Conservation (phyloP, 2,888 invertebrate genomes). For the Lasioglossum lativentre region DNA sequence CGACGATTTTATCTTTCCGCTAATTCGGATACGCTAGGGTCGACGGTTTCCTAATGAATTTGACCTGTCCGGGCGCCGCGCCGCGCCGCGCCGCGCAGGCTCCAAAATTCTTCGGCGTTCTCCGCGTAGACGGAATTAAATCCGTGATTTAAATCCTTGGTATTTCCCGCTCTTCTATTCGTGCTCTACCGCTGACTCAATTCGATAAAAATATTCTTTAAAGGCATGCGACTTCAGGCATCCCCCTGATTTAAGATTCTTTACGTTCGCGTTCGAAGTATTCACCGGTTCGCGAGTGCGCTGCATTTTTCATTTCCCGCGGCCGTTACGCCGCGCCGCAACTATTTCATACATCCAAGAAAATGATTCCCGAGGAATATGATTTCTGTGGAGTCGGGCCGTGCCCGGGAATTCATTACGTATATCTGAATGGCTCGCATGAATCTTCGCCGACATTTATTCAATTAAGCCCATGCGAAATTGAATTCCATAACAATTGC, state of each 20-base stretch:
- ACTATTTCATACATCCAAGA: conserved; percentile 4
- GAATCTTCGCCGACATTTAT: background rate
- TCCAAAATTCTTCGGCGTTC: background rate
- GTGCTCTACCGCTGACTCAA: background rate
- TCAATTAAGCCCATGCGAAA: background rate
- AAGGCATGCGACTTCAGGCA: background rate
- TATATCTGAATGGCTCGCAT: background rate
- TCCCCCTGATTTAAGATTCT: background rate
- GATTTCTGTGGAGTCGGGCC: background rate
- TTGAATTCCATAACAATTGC: conserved; percentile 4
- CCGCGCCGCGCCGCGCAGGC: background rate
- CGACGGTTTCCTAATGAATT: background rate
- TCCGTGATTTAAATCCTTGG: conserved; percentile 1
- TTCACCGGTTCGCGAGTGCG: conserved; percentile 2
- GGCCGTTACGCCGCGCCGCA: background rate
- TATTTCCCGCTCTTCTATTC: background rate
- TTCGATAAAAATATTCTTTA: conserved; percentile 7
- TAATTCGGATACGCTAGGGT: background rate
- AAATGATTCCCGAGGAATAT: background rate
- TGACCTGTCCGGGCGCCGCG: background rate
- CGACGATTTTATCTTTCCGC: background rate
- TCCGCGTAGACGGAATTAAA: background rate
- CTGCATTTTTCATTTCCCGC: background rate
- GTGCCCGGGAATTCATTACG: conserved; percentile 3
- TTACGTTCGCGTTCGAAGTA: conserved; percentile 5